These are phyloP conservation scores for Litoditis marina DNA, from an alignment of 2,888 invertebrate genomes.

Conservation along the genomic window DNA sequence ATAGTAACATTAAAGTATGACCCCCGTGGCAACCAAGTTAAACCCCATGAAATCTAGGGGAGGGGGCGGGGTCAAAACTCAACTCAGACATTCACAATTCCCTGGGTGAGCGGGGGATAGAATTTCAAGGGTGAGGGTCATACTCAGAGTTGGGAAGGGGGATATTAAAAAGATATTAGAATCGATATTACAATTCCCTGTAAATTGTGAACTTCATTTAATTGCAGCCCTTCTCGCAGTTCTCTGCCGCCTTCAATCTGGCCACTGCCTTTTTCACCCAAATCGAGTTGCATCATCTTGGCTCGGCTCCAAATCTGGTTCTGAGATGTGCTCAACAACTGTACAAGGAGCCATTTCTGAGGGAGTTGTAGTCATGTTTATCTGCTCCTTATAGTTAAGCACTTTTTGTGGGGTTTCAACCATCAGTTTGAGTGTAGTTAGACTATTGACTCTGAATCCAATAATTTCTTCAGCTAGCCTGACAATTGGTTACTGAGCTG, in stretches of 20 bases:
- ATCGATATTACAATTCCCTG: background rate
- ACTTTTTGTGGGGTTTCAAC: no score
- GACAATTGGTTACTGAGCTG: no score
- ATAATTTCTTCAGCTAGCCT: no score
- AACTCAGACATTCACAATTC: no score
- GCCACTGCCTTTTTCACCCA: constrained; percentile 41
- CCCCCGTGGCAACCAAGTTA: no score
- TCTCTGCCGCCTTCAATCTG: constrained; percentile 33
- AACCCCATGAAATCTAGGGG: no score
- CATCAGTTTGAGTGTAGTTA: no score
- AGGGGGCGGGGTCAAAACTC: no score
- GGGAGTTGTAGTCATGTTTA: constrained; percentile 22
- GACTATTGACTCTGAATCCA: no score
- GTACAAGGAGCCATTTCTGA: constrained; percentile 30
- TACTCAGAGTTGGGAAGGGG: background rate
- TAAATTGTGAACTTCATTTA: background rate
- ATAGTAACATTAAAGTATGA: no score
- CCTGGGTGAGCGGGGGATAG: no score
- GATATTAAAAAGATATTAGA: background rate
- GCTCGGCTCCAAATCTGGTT: constrained; percentile 28
- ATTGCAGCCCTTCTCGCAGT: constrained; percentile 30
- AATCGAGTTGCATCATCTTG: constrained; percentile 35
- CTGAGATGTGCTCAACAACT: constrained; percentile 20
- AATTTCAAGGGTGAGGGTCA: background rate
- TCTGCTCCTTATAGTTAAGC: no score